Conservation (phyloP, 2,888 invertebrate species). For the Sepioteuthis lessoniana region DNA sequence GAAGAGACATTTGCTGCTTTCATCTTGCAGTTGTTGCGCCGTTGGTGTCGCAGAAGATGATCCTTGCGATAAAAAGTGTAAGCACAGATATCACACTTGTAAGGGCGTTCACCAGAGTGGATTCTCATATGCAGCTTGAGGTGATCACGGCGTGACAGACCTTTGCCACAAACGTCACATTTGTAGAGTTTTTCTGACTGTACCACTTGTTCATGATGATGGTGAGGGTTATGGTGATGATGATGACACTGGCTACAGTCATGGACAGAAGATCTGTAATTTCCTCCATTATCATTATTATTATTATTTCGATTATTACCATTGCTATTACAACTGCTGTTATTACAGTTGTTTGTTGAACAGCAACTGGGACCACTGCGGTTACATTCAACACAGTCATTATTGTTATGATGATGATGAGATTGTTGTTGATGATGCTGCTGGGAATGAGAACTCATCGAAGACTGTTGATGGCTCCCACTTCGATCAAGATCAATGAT, state of each 20-base stretch:
- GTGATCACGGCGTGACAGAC: constrained; percentile 6
- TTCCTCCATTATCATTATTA: background rate
- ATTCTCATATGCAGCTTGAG: constrained; percentile 41
- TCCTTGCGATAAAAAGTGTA: constrained; percentile 44
- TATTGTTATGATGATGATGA: background rate
- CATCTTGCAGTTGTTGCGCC: constrained; percentile 40
- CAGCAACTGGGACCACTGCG: background rate
- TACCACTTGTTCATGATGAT: background rate
- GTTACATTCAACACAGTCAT: background rate
- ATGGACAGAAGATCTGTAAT: background rate
- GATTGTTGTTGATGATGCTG: background rate
- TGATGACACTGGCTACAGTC: constrained; percentile 37
- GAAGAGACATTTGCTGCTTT: background rate
- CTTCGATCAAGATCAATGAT: background rate
- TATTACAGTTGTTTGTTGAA: background rate
- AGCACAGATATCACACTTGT: constrained; percentile 37
- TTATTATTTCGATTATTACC: background rate
- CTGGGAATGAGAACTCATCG: background rate
- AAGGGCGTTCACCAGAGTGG: constrained; percentile 38
- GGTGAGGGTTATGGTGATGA: background rate
- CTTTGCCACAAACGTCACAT: constrained; percentile 35
- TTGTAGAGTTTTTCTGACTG: constrained; percentile 39
- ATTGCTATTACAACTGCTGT: too few species aligned
- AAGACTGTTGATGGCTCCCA: background rate
- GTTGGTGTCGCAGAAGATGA: constrained; percentile 42